Conservation (phyloP, 1,140 invertebrate genomes). For the Choristoneura fumiferana region DNA sequence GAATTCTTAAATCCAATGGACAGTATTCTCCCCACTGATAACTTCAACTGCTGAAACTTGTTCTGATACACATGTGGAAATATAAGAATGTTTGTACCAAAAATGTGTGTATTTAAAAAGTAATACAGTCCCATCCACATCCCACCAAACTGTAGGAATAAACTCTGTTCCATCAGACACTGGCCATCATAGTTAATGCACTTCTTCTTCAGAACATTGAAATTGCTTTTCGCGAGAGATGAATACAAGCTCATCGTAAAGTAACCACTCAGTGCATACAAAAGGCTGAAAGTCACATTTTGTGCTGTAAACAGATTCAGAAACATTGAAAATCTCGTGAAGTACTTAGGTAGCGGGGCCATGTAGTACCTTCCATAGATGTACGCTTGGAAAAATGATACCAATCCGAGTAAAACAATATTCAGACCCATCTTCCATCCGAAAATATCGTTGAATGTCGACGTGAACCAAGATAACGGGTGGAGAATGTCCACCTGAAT, state of each 20-base stretch:
- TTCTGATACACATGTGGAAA: constrained; percentile 85
- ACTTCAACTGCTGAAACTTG: constrained; percentile 82
- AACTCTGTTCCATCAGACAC: constrained; percentile 65
- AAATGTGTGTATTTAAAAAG: constrained; percentile 79
- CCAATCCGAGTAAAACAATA: constrained; percentile 54
- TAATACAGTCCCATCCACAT: constrained; percentile 85
- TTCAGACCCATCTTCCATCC: constrained; percentile 68
- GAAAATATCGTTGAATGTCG: constrained; percentile 59
- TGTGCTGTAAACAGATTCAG: constrained; percentile 80
- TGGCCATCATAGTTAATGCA: constrained; percentile 60
- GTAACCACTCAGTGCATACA: constrained; percentile 80
- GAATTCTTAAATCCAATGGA: constrained; percentile 79
- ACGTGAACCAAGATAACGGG: constrained; percentile 58
- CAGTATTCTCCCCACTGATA: constrained; percentile 77
- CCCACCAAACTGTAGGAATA: constrained; percentile 83
- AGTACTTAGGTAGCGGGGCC: constrained; percentile 69
- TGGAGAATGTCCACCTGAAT: constrained; percentile 62
- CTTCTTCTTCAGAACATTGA: constrained; percentile 71
- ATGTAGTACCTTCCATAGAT: constrained; percentile 66
- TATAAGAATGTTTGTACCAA: constrained; percentile 77
- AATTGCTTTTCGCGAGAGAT: constrained; percentile 78
- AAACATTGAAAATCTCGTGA: constrained; percentile 82
- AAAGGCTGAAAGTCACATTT: constrained; percentile 78
- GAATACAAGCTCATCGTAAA: constrained; percentile 81
- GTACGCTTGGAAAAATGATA: constrained; percentile 71